Conservation (phyloP, 2,113 vertebrate genomes). For the Pterophyllum scalare region DNA sequence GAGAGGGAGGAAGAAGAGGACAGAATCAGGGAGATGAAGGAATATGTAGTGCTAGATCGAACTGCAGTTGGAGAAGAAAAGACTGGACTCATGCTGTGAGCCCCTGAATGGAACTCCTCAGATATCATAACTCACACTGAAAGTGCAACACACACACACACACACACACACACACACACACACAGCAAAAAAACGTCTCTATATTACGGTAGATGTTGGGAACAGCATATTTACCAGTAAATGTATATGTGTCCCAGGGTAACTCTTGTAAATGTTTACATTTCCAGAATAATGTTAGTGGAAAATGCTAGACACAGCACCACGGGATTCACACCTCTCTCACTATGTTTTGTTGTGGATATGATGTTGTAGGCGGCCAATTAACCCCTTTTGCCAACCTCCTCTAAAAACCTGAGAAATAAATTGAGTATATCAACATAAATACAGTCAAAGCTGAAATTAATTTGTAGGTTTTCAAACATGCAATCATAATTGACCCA, state of each 20-base stretch:
- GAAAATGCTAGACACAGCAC: slow-evolving; percentile 40
- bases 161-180: slow-evolving; percentile 1
- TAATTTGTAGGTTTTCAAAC: slow-evolving; percentile 5
- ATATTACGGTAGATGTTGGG: slow-evolving; percentile 38
- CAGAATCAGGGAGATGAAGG: slow-evolving; percentile 20
- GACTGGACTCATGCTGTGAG: slow-evolving; percentile 34
- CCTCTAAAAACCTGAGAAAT: slow-evolving; percentile 18
- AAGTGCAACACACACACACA: slow-evolving; percentile 22
- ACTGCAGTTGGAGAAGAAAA: slow-evolving; percentile 53
- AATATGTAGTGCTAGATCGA: slow-evolving; percentile 32
- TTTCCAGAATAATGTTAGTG: slow-evolving; percentile 48
- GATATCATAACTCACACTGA: slow-evolving; percentile 31
- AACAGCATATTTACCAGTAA: slow-evolving; percentile 45
- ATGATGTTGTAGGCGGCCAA: slow-evolving; percentile 22
- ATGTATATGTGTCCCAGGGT: slow-evolving; percentile 37
- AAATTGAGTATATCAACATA: slow-evolving; percentile 4
- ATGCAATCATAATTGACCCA: background rate
- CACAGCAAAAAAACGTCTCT: background rate
- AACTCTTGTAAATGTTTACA: slow-evolving; percentile 56
- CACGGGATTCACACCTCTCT: slow-evolving; percentile 31
- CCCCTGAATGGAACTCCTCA: slow-evolving; percentile 41
- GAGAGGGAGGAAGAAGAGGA: slow-evolving; percentile 39
- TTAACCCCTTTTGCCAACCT: slow-evolving; percentile 44
- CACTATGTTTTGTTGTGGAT: slow-evolving; percentile 32
- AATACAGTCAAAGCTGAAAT: slow-evolving; percentile 1